phyloP scores from a whole-genome alignment of 2,888 invertebrate species.

The Drosophila demipolita region DNA sequence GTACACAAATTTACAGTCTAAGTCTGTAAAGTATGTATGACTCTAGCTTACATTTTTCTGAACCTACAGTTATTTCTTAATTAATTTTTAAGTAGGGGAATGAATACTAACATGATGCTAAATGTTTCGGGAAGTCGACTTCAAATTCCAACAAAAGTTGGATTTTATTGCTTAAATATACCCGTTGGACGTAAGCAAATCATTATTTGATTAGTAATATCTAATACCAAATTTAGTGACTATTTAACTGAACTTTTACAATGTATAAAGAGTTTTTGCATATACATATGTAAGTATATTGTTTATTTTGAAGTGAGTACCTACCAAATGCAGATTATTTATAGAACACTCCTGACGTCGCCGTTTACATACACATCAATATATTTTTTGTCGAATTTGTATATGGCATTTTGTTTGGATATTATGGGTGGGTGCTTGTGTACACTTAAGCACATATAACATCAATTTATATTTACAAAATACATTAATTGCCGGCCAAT shows the following conservation, averaged over 20 bases:
- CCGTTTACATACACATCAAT: conserved; percentile 32
- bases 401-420: conserved; percentile 33
- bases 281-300: conserved; percentile 18
- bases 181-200: neutral
- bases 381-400: conserved; percentile 18
- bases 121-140: neutral
- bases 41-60: neutral
- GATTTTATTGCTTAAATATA: neutral
- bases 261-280: neutral
- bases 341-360: conserved; percentile 36
- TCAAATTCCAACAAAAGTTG: neutral
- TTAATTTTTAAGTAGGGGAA: neutral
- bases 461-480: conserved; percentile 27
- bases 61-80: too few species aligned
- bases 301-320: conserved; percentile 34
- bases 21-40: neutral
- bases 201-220: neutral
- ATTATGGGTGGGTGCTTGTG: conserved; percentile 3
- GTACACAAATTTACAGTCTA: neutral
- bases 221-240: neutral
- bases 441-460: conserved; percentile 26
- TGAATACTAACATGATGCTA: neutral
- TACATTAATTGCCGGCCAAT: conserved; percentile 47
- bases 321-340: conserved; percentile 34
- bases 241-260: neutral